Evolutionary conservation across 2,888 invertebrate genomes (phyloP), one percentile per base, ranked within the genome.

Genomic region (Elegia similella): DNA sequence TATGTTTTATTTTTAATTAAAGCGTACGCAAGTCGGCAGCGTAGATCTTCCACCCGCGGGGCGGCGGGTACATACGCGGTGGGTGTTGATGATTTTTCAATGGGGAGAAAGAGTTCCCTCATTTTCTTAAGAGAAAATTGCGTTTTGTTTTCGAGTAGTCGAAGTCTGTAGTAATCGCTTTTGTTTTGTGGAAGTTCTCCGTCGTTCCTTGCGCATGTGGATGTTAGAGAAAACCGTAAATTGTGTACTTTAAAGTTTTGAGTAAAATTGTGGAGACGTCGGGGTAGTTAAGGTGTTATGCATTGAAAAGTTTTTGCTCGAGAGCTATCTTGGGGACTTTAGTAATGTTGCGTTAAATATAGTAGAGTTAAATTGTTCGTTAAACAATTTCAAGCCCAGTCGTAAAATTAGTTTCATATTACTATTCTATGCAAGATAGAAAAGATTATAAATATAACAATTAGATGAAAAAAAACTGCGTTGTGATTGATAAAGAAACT

Each of bases 1-100:
- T 91, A 91, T 91, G 91, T 91, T 91, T 91, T 91, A 91, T 91
- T 91, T 91, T 91, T 91, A 91, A 91, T 91, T 91, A 91, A 91
- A 91, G 90, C 91, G 90, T 91, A 91, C 91, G 91, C 91, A 91
- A 91, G 90, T 90, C 87, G 90, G 79, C 86, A 84, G 88, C 86
- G 88, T 88, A 88, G 88, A 88, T 89, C 90, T 89, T 86, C 74
- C 82, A 78, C 82, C 80, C 81, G 64, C 63, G 58, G 64, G 75
- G 79, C 60, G 66, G 71, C 23, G 23, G 82, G 88, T 87, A 84
- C 88, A 88, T 83, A 88, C 88, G 85, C 84, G 85, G 87, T 84
- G 88, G 89, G 91, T 89, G 90, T 90, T 91, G 90, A 90, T 90
- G 90, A 90, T 90, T 91, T 91, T 91, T 91, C 91, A 90, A 91